Base-by-base conservation (phyloP, 2,888 invertebrate species). In the Cancer borealis region DNA sequence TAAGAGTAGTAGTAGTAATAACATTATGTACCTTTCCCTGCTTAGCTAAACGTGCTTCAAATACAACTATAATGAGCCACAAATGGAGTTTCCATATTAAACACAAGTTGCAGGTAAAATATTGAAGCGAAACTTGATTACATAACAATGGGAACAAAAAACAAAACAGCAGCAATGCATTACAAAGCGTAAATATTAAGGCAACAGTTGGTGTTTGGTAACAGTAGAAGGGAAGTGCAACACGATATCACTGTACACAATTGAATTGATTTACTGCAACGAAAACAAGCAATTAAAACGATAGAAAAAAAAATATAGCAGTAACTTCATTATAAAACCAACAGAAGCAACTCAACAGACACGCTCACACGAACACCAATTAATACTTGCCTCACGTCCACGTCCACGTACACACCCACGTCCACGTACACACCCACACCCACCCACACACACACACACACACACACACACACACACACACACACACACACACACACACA, bases 401-500 rank as follows among this genome's bases (percentile, higher is more conserved):
- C 66, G 4, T n/a, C 21, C 66, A n/a, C 4, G n/a, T n/a, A 66
- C n/a, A 66, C 66, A 66, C n/a, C 0, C 66, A n/a, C 66, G 2
- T n/a, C 1, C 66, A 66, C 66, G n/a, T 5, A 21, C 66, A 66
- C 66, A 66, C 66, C 1, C 21, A 66, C 66, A 66, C 66, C 17
- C 66, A 66, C 66, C 17, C 66, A 66, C 66, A 66, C 66, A 66
- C 66, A 66, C 66, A 66, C 73, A 73, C 73, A 73, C 73, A 73
- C 26, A 73, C 73, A 73, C 73, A 73, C 73, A 73, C 73, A 73
- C 26, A 73, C 8, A 54, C 73, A 79, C 73, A 39, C n/a, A 54
- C 73, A 79, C 73, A 26, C 73, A 79, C 73, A 79, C 73, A 79
- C 73, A 79, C 73, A 26, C 73, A 79, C 73, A 79, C 73, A 79